These are phyloP conservation scores for Anagrus nilaparvatae DNA, from an alignment of 1,140 invertebrate genomes.

Conservation along the genomic window DNA sequence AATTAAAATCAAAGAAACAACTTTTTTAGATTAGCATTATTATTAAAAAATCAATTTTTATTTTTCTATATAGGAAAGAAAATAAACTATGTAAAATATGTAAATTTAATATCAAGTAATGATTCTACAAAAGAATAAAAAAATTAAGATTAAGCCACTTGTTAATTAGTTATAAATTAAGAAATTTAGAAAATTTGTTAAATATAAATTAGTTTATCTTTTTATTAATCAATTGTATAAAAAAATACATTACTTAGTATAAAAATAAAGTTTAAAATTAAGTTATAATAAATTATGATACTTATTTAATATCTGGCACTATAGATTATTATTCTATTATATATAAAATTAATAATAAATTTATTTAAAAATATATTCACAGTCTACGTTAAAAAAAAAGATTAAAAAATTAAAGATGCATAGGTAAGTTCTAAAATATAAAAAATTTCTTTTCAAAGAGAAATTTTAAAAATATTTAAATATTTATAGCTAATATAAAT, in stretches of 20 bases:
- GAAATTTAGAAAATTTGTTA: no score
- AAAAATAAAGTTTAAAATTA: constrained; percentile 4
- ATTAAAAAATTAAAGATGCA: no score
- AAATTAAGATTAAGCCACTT: no score
- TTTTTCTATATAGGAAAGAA: neutral
- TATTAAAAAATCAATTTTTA: neutral
- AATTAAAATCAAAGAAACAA: neutral
- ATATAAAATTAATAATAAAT: constrained; percentile 10
- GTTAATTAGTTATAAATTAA: no score
- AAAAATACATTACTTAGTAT: constrained; percentile 11
- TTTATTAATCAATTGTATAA: constrained; percentile 13
- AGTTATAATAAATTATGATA: constrained; percentile 5
- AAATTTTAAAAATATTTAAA: neutral
- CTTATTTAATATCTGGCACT: constrained; percentile 7
- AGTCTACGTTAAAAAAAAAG: no score
- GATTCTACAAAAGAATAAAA: no score
- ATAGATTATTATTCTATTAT: neutral
- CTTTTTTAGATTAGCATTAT: constrained; percentile 3
- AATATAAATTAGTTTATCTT: constrained; percentile 8
- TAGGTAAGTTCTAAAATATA: no score
- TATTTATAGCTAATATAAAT: no score
- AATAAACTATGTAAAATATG: constrained; percentile 1
- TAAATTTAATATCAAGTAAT: constrained; percentile 1
- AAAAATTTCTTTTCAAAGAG: constrained; percentile 4
- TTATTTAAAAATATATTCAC: constrained; percentile 7